Percentiles rank a stretch among this genome's conserved stretches.
Evolutionary conservation across 1,140 invertebrate species (phyloP).

Genomic region (Lordiphosa mommai): DNA sequence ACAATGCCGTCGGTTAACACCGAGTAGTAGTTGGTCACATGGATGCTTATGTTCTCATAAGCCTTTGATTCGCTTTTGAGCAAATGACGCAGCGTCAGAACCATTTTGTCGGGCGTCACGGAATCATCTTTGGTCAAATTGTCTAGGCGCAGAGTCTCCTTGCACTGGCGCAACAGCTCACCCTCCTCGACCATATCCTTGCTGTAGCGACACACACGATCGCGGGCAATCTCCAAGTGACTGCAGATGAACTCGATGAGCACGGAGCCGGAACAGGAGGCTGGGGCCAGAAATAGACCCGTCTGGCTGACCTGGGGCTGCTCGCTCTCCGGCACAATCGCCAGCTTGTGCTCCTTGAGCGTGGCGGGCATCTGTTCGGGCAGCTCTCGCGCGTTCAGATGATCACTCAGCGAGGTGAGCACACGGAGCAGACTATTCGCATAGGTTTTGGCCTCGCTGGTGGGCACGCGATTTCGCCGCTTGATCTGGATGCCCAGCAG

Average conservation of each 20-base stretch:
- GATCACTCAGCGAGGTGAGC: slow-evolving; percentile 90
- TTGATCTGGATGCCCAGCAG: slow-evolving; percentile 89
- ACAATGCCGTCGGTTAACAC: slow-evolving; percentile 85
- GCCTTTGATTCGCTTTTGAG: slow-evolving; percentile 79
- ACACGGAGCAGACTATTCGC: slow-evolving; percentile 88
- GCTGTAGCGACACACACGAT: slow-evolving; percentile 86
- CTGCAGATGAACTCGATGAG: slow-evolving; percentile 90
- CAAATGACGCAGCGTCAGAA: slow-evolving; percentile 88
- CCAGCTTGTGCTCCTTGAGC: slow-evolving; percentile 88
- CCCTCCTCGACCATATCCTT: slow-evolving; percentile 89
- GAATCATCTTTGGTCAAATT: slow-evolving; percentile 92
- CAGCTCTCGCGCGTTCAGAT: slow-evolving; percentile 84
- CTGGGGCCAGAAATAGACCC: slow-evolving; percentile 93
- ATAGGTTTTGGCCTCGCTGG: slow-evolving; percentile 86
- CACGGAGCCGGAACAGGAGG: slow-evolving; percentile 90
- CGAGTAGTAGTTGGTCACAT: slow-evolving; percentile 88
- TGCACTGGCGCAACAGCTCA: slow-evolving; percentile 84
- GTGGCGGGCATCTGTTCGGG: slow-evolving; percentile 86
- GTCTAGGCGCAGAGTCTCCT: slow-evolving; percentile 84
- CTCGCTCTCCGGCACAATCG: slow-evolving; percentile 93
- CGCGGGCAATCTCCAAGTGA: slow-evolving; percentile 86
- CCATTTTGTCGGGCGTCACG: slow-evolving; percentile 92
- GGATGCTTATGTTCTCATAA: slow-evolving; percentile 83
- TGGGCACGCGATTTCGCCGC: slow-evolving; percentile 93
- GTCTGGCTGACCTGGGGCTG: slow-evolving; percentile 93